Conservation (phyloP, 1,140 invertebrate genomes). For the Eriosoma lanigerum region DNA sequence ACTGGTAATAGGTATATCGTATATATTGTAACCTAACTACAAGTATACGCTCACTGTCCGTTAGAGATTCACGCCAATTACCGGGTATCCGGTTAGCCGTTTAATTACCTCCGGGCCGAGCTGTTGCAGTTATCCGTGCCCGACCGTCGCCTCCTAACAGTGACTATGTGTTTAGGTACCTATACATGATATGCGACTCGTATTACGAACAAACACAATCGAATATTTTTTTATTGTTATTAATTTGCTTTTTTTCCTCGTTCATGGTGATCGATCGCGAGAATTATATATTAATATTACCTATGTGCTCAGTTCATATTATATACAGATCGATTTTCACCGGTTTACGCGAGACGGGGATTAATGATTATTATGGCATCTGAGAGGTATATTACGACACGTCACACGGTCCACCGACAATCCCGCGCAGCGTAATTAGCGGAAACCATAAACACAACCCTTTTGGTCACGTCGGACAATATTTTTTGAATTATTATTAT, state of each 20-base stretch:
- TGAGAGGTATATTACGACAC: not conserved
- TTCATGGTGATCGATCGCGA: slow-evolving; percentile 21
- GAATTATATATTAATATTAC: too few relatives aligned
- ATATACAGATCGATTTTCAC: slow-evolving; percentile 24
- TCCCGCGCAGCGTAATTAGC: slow-evolving; percentile 5
- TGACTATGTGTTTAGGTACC: too few relatives aligned
- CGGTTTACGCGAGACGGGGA: not conserved
- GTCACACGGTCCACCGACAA: slow-evolving; percentile 22
- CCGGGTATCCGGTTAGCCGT: slow-evolving; percentile 23
- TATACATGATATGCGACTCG: too few relatives aligned
- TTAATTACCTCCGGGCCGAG: slow-evolving; percentile 3
- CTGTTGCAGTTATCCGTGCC: too few relatives aligned
- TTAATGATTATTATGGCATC: not conserved
- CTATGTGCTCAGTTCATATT: too few relatives aligned
- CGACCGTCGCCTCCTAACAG: not conserved
- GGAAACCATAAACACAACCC: slow-evolving; percentile 18
- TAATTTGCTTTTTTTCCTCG: not conserved
- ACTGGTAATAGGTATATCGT: too few relatives aligned
- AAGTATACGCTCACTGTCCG: not conserved
- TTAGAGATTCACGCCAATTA: slow-evolving; percentile 33
- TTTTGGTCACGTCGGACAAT: slow-evolving; percentile 1
- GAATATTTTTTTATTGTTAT: not conserved
- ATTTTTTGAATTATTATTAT: not conserved
- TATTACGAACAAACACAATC: slow-evolving; percentile 4
- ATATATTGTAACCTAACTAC: too few relatives aligned